Conservation (phyloP, 92 coral and sea anemone genomes). For the Isaurus tuberculatus region DNA sequence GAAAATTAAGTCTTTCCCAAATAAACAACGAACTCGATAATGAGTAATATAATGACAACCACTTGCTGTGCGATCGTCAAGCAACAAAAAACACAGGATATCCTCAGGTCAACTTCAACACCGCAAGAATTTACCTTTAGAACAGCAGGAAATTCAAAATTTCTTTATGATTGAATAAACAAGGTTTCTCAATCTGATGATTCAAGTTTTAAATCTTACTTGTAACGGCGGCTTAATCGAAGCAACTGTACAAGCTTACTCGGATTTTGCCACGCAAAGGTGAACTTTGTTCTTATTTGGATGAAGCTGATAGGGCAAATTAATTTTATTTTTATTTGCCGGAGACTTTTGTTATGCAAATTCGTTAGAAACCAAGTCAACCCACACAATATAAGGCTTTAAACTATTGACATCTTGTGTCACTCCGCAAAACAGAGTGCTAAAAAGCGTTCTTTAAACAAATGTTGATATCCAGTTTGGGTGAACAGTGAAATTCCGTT, state of each 20-base stretch:
- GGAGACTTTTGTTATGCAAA: slow-evolving; percentile 44
- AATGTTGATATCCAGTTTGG: no score
- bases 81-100: neutral
- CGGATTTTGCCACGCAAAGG: slow-evolving; percentile 30
- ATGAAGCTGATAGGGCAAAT: neutral
- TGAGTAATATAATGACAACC: neutral
- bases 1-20: neutral
- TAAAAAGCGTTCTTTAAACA: neutral
- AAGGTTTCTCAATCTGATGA: neutral
- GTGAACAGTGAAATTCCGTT: neutral
- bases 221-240: neutral
- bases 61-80: neutral
- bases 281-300: neutral
- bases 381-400: neutral
- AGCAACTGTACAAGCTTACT: neutral
- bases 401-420: neutral
- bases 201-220: neutral
- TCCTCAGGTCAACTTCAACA: neutral
- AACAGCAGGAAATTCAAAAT: neutral
- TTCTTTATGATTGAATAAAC: neutral
- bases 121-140: neutral
- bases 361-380: neutral
- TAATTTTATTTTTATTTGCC: neutral
- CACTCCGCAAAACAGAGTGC: neutral
- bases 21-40: neutral